These are phyloP conservation scores for Sporophila hypoxantha DNA, from an alignment of 2,113 vertebrate genomes.

Conservation along the genomic window DNA sequence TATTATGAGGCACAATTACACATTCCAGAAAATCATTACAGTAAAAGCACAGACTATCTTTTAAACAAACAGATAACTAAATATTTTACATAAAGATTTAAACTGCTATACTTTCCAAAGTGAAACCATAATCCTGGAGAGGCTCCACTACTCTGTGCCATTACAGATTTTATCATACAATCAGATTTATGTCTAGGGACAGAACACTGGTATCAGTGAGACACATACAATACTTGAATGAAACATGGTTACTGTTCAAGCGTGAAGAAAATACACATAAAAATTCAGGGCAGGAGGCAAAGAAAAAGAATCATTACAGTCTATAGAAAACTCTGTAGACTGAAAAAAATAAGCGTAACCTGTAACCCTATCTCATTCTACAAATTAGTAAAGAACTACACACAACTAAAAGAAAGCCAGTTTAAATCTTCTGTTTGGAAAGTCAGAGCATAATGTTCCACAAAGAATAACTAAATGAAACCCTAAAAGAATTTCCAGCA, in stretches of 20 bases:
- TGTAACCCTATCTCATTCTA: neutral
- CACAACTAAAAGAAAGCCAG: neutral
- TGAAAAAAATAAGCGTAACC: neutral
- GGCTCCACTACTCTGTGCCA: neutral
- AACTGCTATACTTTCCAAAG: neutral
- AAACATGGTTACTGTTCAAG: neutral
- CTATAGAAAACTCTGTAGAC: neutral
- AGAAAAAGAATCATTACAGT: neutral
- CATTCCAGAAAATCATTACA: constrained; percentile 6
- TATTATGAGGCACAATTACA: neutral
- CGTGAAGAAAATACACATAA: neutral
- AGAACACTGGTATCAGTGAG: neutral
- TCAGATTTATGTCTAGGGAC: neutral
- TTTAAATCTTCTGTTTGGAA: neutral
- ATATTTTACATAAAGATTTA: neutral
- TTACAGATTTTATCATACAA: neutral
- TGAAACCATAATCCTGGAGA: neutral
- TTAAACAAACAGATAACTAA: neutral
- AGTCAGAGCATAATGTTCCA: neutral
- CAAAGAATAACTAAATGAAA: neutral
- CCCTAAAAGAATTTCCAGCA: neutral
- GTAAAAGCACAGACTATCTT: neutral
- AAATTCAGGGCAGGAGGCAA: neutral
- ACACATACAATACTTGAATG: neutral
- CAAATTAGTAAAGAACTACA: neutral